Evolutionary conservation across 1,140 invertebrate species (phyloP), one percentile per base, ranked within the genome.

Genomic region (Aphelinus certus): DNA sequence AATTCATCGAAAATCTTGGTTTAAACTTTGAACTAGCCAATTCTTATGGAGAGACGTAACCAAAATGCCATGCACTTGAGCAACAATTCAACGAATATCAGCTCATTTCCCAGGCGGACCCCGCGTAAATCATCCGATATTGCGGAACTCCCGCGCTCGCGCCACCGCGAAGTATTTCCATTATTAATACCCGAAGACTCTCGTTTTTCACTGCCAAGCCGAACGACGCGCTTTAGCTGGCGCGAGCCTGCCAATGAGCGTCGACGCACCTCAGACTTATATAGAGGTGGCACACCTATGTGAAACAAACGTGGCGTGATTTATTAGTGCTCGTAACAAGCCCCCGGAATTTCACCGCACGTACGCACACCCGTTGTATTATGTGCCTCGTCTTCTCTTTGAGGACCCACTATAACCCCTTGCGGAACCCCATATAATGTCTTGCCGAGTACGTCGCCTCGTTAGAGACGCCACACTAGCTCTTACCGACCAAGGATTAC

Each of bases 301-400:
- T 47, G 63, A 67, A 76, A 80, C 75, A 79, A 82, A 79, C 71
- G 75, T 60, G 73, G 70, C 74, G 75, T 83, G 80, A 84, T 83
- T 83, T 83, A 84, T 84, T 82, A 81, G 77, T 67, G 77, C 62
- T 77, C 78, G 73, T 81, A 83, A 83, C 76, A 77, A 78, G 56
- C 49, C 60, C 76, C 56, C 66, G 57, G 47, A 71, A 76, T 76
- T 49, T n/a, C 58, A 45, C 67, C 55, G 55, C 45, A 43, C 61
- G 57, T 47, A 73, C 70, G 71, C 68, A 77, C 66, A 51, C 51
- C 4, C 51, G 51, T 53, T 43, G 67, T 46, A 68, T 70, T 73
- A 49, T 49, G 46, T 7, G 3, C 57, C 7, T 60, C 57, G 57
- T 60, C 26, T 26, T 26, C 26, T 26, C 26, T 26, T 26, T 26